Percentiles rank a stretch among this genome's conserved stretches.
Evolutionary conservation across 1,140 invertebrate genomes (phyloP).

Genomic region (Eupristina koningsbergeri): DNA sequence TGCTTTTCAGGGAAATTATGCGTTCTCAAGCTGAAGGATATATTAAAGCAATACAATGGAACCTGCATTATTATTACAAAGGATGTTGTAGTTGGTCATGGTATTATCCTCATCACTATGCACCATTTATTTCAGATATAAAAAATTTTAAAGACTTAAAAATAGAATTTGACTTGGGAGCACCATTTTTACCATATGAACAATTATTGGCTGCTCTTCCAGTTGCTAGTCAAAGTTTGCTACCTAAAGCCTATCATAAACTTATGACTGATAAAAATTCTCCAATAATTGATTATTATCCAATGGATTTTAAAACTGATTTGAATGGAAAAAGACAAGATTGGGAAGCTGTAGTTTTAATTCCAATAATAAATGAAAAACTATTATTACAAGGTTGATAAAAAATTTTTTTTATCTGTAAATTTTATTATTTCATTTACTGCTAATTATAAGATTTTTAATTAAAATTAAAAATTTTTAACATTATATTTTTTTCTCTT

Average conservation of each 20-base stretch:
- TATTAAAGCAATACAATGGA: slow-evolving; percentile 96
- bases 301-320: slow-evolving; percentile 90
- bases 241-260: slow-evolving; percentile 86
- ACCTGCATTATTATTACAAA: slow-evolving; percentile 96
- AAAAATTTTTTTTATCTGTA: neutral
- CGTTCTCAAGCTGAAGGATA: slow-evolving; percentile 89
- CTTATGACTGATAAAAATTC: slow-evolving; percentile 89
- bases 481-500: neutral
- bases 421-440: slow-evolving; percentile 22
- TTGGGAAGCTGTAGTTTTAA: slow-evolving; percentile 97
- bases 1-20: slow-evolving; percentile 80
- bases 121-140: slow-evolving; percentile 95
- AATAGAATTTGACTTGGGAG: slow-evolving; percentile 86
- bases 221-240: slow-evolving; percentile 83
- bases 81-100: slow-evolving; percentile 97
- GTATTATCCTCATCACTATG: slow-evolving; percentile 97
- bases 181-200: slow-evolving; percentile 95
- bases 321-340: slow-evolving; percentile 95
- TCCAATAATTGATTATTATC: slow-evolving; percentile 92
- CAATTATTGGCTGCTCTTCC: slow-evolving; percentile 95
- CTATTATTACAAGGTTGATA: slow-evolving; percentile 72
- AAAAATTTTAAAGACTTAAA: slow-evolving; percentile 84
- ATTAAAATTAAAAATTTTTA: neutral
- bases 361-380: slow-evolving; percentile 94
- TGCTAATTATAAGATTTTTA: neutral